A percentile compares a stretch with the other conserved stretches of the same genome.
These are phyloP conservation scores for Leptinotarsa juncta DNA, from an alignment of 2,888 invertebrate genomes.

Conservation along the genomic window DNA sequence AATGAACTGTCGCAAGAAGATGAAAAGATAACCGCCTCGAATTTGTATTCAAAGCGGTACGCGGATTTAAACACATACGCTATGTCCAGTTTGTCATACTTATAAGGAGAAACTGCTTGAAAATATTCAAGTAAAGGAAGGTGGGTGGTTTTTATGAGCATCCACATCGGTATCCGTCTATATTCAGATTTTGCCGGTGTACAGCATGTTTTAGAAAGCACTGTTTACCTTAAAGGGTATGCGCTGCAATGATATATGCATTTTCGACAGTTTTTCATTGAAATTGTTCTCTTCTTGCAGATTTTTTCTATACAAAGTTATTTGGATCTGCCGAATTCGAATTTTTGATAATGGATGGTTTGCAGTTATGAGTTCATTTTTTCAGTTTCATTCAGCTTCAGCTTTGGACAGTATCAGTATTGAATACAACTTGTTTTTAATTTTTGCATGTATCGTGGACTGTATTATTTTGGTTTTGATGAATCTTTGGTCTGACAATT, in stretches of 20 bases:
- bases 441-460: too few species aligned
- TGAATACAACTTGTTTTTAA: too few species aligned
- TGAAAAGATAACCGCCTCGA: conserved; percentile 45
- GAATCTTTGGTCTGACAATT: too few species aligned
- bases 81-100: conserved; percentile 58
- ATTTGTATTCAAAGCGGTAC: conserved; percentile 52
- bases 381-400: too few species aligned
- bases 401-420: too few species aligned
- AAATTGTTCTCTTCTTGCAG: too few species aligned
- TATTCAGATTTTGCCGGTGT: conserved; percentile 36
- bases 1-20: conserved; percentile 43
- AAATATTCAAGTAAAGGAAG: conserved; percentile 53
- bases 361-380: too few species aligned
- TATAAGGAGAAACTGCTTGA: conserved; percentile 57
- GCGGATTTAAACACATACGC: conserved; percentile 54
- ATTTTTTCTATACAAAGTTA: too few species aligned
- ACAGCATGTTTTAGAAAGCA: conserved; percentile 14
- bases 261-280: not conserved
- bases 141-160: conserved; percentile 56
- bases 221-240: not conserved
- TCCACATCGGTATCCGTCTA: conserved; percentile 38
- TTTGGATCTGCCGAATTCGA: too few species aligned
- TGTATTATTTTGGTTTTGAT: too few species aligned
- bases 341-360: too few species aligned
- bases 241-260: not conserved